A percentile compares a stretch with the other conserved stretches of the same genome.
Conservation (phyloP, 92 coral and sea anemone genomes). For the Pocillopora grandis region DNA sequence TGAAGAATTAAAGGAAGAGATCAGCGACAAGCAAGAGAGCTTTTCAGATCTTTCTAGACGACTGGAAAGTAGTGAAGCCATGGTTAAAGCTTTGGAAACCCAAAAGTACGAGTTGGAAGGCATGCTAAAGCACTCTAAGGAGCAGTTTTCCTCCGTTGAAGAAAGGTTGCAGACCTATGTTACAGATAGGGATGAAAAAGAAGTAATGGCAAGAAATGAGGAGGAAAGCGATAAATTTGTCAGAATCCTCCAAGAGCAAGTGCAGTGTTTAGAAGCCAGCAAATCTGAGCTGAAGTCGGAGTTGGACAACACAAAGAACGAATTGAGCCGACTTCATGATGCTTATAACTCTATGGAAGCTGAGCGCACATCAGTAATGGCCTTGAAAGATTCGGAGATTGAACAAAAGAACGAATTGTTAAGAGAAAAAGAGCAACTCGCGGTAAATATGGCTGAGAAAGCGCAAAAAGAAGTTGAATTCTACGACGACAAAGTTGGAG, state of each 20-base stretch:
- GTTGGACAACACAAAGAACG: conserved; percentile 43
- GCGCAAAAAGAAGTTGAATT: conserved; percentile 41
- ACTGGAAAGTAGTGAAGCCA: conserved; percentile 45
- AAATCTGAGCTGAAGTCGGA: conserved; percentile 49
- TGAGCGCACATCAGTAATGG: conserved; percentile 22
- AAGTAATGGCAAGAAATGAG: conserved; percentile 31
- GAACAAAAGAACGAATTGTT: neutral
- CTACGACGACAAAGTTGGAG: conserved; percentile 27
- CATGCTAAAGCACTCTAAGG: conserved; percentile 56
- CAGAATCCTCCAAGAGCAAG: conserved; percentile 29
- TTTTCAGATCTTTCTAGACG: conserved; percentile 48
- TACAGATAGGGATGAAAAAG: conserved; percentile 31
- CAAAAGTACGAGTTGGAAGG: conserved; percentile 62
- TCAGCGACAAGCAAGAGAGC: neutral
- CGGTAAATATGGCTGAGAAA: conserved; percentile 11
- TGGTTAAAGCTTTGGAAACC: conserved; percentile 15
- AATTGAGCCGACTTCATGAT: conserved; percentile 21
- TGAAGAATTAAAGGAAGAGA: conserved; percentile 23
- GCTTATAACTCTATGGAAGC: conserved; percentile 9
- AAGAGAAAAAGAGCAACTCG: conserved; percentile 13
- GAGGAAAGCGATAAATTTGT: conserved; percentile 43
- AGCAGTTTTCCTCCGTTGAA: conserved; percentile 44
- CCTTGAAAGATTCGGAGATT: conserved; percentile 27
- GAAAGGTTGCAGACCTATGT: conserved; percentile 45
- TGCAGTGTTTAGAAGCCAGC: conserved; percentile 27